Evolutionary conservation across 2,888 invertebrate genomes (phyloP).

Genomic region (Asteroscopus sphinx): DNA sequence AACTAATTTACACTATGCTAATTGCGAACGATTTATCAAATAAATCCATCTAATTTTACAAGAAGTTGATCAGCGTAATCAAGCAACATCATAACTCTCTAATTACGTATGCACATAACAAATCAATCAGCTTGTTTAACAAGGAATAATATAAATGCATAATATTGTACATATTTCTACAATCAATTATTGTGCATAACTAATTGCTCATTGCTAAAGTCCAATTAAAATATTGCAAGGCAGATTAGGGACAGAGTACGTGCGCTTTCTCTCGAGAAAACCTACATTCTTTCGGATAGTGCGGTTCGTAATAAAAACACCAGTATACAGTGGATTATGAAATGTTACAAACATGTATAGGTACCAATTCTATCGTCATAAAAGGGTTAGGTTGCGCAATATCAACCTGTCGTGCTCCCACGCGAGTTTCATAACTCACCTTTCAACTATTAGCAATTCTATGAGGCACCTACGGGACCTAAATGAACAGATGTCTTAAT

Average conservation of each 20-base stretch:
- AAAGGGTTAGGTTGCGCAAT: constrained; percentile 63
- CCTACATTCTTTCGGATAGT: constrained; percentile 31
- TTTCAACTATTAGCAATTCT: constrained; percentile 77
- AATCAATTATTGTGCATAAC: constrained; percentile 35
- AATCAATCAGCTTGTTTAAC: constrained; percentile 8
- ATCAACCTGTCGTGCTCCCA: constrained; percentile 62
- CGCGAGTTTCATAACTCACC: constrained; percentile 71
- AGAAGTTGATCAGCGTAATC: too few species aligned
- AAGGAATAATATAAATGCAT: constrained; percentile 3
- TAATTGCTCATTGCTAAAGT: constrained; percentile 26
- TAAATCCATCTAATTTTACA: too few species aligned
- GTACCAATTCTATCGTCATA: constrained; percentile 44
- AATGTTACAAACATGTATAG: constrained; percentile 3
- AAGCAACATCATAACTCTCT: neutral
- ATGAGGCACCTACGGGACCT: constrained; percentile 66
- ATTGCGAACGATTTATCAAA: too few species aligned
- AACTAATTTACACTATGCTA: neutral
- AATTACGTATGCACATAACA: constrained; percentile 4
- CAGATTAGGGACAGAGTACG: constrained; percentile 47
- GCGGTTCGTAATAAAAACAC: constrained; percentile 7
- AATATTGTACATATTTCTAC: constrained; percentile 13
- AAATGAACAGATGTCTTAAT: constrained; percentile 53
- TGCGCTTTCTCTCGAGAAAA: constrained; percentile 39
- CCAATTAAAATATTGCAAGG: constrained; percentile 51
- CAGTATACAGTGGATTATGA: constrained; percentile 14